phyloP scores from a whole-genome alignment of 2,113 vertebrate species.

The Pipa parva region DNA sequence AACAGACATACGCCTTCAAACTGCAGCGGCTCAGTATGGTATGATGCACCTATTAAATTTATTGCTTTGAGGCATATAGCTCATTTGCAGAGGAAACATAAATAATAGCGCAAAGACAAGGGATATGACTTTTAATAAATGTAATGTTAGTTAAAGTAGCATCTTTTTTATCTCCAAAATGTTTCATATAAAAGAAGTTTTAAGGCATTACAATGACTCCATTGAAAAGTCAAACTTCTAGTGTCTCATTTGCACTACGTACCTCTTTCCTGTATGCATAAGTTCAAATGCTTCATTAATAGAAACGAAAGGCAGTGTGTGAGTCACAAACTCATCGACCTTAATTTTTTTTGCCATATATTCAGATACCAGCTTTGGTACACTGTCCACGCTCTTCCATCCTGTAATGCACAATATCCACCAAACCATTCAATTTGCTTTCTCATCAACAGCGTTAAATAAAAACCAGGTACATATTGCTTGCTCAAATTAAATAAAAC shows the following conservation, averaged over 20 bases:
- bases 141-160: not conserved
- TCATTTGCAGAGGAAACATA: no score
- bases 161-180: not conserved
- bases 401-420: constrained; percentile 61
- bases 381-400: constrained; percentile 70
- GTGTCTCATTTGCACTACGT: not conserved
- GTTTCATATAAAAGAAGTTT: not conserved
- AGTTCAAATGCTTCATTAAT: constrained; percentile 73
- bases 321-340: constrained; percentile 74
- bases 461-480: no score
- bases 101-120: no score
- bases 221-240: not conserved
- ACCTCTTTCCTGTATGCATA: constrained; percentile 71
- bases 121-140: no score
- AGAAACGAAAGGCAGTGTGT: constrained; percentile 62
- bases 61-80: no score
- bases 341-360: constrained; percentile 77
- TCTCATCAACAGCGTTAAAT: no score
- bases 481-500: no score
- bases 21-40: no score
- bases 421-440: no score
- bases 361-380: constrained; percentile 70
- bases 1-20: no score
- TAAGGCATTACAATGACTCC: not conserved
- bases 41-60: no score